A percentile compares a stretch with the other conserved stretches of the same genome.
Conservation (phyloP, 1,140 invertebrate species). For the Nebria ingens region DNA sequence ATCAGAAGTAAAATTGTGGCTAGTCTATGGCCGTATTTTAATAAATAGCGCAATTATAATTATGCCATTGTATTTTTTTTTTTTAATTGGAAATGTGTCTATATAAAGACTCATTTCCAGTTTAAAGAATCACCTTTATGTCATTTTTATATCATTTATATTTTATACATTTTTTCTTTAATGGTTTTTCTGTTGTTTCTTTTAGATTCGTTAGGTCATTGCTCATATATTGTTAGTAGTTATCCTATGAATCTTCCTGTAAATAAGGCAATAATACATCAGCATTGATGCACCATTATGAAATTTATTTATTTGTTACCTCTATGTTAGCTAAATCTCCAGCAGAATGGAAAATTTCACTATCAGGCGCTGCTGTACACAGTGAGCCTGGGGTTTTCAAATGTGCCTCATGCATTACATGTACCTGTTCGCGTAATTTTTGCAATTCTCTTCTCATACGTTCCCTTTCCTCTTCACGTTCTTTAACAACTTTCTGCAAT, state of each 20-base stretch:
- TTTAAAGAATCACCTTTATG: no score
- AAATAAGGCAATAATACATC: background rate
- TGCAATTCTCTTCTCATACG: constrained; percentile 59
- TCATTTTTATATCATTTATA: constrained; percentile 2
- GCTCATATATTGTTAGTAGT: background rate
- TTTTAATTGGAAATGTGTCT: no score
- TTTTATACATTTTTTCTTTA: background rate
- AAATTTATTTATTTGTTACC: no score
- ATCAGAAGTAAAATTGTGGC: no score
- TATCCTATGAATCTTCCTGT: constrained; percentile 1
- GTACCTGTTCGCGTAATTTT: constrained; percentile 57
- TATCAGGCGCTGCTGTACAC: constrained; percentile 18
- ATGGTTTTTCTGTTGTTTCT: background rate
- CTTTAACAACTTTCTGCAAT: constrained; percentile 56
- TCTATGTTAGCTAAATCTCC: constrained; percentile 27
- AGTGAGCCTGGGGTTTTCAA: constrained; percentile 11
- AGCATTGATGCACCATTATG: no score
- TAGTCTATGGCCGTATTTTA: no score
- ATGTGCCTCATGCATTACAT: constrained; percentile 45
- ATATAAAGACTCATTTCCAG: no score
- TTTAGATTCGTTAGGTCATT: background rate
- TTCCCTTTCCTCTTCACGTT: constrained; percentile 64
- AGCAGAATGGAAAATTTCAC: constrained; percentile 12
- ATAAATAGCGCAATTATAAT: no score
- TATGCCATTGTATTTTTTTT: no score